Base-by-base conservation (phyloP, 2,888 invertebrate genomes). In the Campoletis raptor region DNA sequence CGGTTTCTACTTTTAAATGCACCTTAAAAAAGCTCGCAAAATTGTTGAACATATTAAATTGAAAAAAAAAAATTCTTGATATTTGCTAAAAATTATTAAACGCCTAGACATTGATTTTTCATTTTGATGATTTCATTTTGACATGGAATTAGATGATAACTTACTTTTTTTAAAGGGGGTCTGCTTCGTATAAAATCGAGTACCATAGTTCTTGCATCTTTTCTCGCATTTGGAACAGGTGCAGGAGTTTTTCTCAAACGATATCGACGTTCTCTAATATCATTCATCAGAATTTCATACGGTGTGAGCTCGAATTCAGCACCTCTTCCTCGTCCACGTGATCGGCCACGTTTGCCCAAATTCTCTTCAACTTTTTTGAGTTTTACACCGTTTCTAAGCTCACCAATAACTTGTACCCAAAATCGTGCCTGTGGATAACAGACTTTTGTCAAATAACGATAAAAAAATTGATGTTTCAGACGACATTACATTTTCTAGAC, bases 221-320 rank as follows among this genome's bases (percentile, higher is more conserved):
- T 98, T 94, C 98, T 98, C 83, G 98, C 94, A 76, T 95, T 95
- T 0, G 96, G 96, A 89, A 89, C 95, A 94, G 95, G 96, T 80
- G 96, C 97, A 84, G 97, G 97, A 92, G 98, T 96, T 95, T 98
- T 98, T 93, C 97, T 97, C 90, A 99, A 95, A 92, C 97, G 98
- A 95, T 98, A 99, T 93, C 98, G 96, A 94, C 98, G 96, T 86
- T 98, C 97, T 90, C 98, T 96, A 92, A 99, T 99, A 93, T 99
- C 99, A 94, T 99, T 98, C 97, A 99, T 98, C 82, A 99, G 96
- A 93, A 98, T 98, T 95, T 99, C 99, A 93, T 99, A 99, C 36
- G 99, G 99, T 69, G 99, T 99, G 91, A 99, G 95, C 94, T 98
- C 98, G 94, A 97, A 99, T 94, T 99, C 98, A 86, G 98, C 97